phyloP scores from a whole-genome alignment of 35 echinoderm and acorn worm genomes.

The Apostichopus parvimensis region DNA sequence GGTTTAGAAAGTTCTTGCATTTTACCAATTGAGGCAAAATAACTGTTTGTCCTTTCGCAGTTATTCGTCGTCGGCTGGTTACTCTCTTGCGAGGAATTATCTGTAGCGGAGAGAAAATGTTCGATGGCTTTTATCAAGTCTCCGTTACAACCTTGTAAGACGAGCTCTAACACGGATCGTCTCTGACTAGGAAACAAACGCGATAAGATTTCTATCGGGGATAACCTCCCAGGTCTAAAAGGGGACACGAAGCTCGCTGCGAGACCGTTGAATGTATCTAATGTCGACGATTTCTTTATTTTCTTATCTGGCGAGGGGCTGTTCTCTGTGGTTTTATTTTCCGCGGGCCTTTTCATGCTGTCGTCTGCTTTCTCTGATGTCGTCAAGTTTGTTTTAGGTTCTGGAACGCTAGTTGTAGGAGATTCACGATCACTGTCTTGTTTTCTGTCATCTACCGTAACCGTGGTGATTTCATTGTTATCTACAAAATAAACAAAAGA shows the following conservation, averaged over 20 bases:
- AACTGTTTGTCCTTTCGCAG: slow-evolving; percentile 23
- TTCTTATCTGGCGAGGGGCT: slow-evolving; percentile 38
- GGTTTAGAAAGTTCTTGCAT: slow-evolving; percentile 36
- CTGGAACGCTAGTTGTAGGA: slow-evolving; percentile 69
- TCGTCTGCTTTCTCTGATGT: slow-evolving; percentile 29
- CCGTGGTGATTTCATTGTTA: slow-evolving; percentile 50
- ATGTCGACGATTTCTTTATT: slow-evolving; percentile 27
- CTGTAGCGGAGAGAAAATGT: slow-evolving; percentile 90
- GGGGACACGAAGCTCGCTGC: slow-evolving; percentile 88
- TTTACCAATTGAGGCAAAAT: slow-evolving; percentile 20
- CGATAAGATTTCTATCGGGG: slow-evolving; percentile 90
- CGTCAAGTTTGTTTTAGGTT: slow-evolving; percentile 21
- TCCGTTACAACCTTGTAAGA: slow-evolving; percentile 95
- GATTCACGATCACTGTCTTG: slow-evolving; percentile 78
- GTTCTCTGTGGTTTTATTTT: slow-evolving; percentile 35
- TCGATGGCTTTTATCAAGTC: slow-evolving; percentile 98
- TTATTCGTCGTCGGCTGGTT: neutral
- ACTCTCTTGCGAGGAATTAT: slow-evolving; percentile 39
- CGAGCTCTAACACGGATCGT: slow-evolving; percentile 86
- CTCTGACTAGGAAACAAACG: slow-evolving; percentile 85
- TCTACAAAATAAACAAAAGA: slow-evolving; percentile 48
- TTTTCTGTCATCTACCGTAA: slow-evolving; percentile 44
- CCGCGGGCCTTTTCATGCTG: slow-evolving; percentile 48
- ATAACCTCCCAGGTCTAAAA: slow-evolving; percentile 85
- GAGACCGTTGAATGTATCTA: slow-evolving; percentile 82